Evolutionary conservation across 2,888 invertebrate species (phyloP), one percentile per base, ranked within the genome.

Genomic region (Diarsia brunnea): DNA sequence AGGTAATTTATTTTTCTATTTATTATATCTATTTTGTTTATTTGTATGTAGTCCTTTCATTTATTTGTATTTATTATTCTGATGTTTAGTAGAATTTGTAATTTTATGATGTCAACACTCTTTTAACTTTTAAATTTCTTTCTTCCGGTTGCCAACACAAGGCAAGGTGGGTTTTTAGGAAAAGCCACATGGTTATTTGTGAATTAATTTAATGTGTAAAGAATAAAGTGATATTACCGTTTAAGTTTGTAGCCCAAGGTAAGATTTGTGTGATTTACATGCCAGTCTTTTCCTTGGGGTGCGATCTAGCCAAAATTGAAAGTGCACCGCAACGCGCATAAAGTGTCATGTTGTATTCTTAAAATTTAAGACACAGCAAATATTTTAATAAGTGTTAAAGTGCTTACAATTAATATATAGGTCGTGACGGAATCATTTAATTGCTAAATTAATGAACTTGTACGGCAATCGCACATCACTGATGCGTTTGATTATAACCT

Each of bases 121-220:
- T 7, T 21, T 8, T 58, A 51, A 73, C 75, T 85, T 87, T 79
- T 73, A 61, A 49, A 89, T 87, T 92, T 94, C 95, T 95, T 95
- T 96, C 94, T 95, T 95, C 95, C 95, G 95, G 96, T 91, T 95
- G 95, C 92, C 95, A 95, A 95, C 93, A 91, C 90, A 91, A 93
- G 94, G 93, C 95, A 95, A 95, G 96, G 96, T 96, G 91, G 90
- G 95, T 94, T 91, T 92, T 88, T 84, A 89, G 78, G 74, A 79
- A 84, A 87, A 89, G 87, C 94, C 96, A 92, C 96, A 95, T 96
- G 96, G 95, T 93, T 94, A 92, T 90, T 81, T 79, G 80, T 89
- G 83, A 89, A 88, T 88, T 87, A 86, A 74, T 79, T 75, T n/a
- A 77, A 61, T 60, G 55, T 77, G 24, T 65, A 64, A 14, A 24